Evolutionary conservation across 2,888 invertebrate species (phyloP).

Genomic region (Asteroscopus sphinx): DNA sequence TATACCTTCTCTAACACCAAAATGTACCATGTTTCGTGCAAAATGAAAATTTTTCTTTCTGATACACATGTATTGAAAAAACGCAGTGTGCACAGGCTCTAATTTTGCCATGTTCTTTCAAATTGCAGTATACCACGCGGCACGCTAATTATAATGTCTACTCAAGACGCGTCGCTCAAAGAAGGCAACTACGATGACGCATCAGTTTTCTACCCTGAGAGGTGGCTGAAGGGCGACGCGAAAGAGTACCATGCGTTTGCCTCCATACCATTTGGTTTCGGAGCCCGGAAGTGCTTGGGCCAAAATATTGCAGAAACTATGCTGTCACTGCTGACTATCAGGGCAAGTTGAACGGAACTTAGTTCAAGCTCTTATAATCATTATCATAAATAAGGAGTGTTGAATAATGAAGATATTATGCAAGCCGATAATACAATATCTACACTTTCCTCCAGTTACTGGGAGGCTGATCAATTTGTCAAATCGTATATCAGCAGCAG

Average conservation of each 20-base stretch:
- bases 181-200: slow-evolving; percentile 92
- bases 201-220: slow-evolving; percentile 90
- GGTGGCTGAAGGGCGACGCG: slow-evolving; percentile 88
- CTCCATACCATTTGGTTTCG: slow-evolving; percentile 91
- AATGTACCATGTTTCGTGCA: too few species aligned
- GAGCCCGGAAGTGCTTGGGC: slow-evolving; percentile 91
- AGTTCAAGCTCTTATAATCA: too few species aligned
- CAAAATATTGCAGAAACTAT: slow-evolving; percentile 91
- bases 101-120: slow-evolving; percentile 3
- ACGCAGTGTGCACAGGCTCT: too few species aligned
- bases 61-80: too few species aligned
- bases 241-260: slow-evolving; percentile 88
- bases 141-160: slow-evolving; percentile 91
- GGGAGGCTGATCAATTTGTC: too few species aligned
- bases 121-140: slow-evolving; percentile 85
- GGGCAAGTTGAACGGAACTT: slow-evolving; percentile 73
- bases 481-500: too few species aligned
- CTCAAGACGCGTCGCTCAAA: slow-evolving; percentile 89
- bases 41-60: too few species aligned
- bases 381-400: too few species aligned
- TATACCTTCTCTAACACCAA: too few species aligned
- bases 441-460: too few species aligned
- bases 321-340: slow-evolving; percentile 88
- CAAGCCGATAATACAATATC: too few species aligned
- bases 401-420: too few species aligned